Conservation (phyloP, 2,113 vertebrate species). For the Coregonus clupeaformis region DNA sequence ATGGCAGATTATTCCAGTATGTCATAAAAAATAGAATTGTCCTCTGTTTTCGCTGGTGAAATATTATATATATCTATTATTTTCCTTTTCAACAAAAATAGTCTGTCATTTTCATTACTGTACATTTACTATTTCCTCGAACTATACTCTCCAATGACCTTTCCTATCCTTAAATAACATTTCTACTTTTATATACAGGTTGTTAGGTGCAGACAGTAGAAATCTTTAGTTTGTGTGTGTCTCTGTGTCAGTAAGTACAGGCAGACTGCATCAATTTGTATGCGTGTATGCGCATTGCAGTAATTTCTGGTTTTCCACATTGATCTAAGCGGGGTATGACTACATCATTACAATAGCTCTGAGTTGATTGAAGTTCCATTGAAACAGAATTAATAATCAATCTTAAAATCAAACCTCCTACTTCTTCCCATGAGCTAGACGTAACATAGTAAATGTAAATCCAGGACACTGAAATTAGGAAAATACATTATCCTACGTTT, state of each 20-base stretch:
- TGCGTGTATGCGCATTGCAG: not conserved
- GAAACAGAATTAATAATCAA: too few species aligned
- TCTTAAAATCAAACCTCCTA: too few species aligned
- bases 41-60: constrained; percentile 11
- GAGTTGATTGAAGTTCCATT: too few species aligned
- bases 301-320: constrained; percentile 30
- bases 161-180: constrained; percentile 23
- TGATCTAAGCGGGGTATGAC: constrained; percentile 26
- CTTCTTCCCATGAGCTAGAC: too few species aligned
- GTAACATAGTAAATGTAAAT: too few species aligned
- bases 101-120: constrained; percentile 39
- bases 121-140: constrained; percentile 25
- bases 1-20: constrained; percentile 46
- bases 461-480: too few species aligned
- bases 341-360: not conserved
- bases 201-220: constrained; percentile 22
- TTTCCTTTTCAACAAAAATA: constrained; percentile 31
- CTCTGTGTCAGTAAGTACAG: not conserved
- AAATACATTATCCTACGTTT: too few species aligned
- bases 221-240: not conserved
- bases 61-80: constrained; percentile 12
- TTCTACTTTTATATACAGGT: constrained; percentile 22
- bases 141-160: constrained; percentile 34
- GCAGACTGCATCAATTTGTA: not conserved
- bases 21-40: constrained; percentile 49